A percentile compares a stretch with the other conserved stretches of the same genome.
phyloP scores from a whole-genome alignment of 1,140 invertebrate genomes.

The Ceratina calcarata region DNA sequence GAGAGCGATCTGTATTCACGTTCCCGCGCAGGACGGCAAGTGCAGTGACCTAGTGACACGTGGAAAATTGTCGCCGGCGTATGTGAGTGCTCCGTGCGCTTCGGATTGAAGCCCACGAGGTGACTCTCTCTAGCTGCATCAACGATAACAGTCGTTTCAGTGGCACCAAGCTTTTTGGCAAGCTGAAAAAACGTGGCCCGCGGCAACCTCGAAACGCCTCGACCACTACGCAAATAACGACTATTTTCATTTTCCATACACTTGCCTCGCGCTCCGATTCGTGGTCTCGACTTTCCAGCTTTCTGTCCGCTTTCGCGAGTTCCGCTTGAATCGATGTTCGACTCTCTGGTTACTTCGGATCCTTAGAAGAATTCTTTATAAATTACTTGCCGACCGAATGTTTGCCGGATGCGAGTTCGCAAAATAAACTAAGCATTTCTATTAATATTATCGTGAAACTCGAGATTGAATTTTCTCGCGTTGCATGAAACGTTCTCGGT shows the following conservation, averaged over 20 bases:
- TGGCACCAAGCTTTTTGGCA: slow-evolving; percentile 20
- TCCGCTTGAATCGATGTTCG: not conserved
- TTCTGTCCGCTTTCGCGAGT: slow-evolving; percentile 7
- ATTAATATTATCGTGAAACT: too few relatives aligned
- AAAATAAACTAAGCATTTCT: too few relatives aligned
- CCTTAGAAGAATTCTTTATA: too few relatives aligned
- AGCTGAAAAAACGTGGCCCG: not conserved
- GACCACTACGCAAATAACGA: not conserved
- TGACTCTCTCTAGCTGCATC: slow-evolving; percentile 28
- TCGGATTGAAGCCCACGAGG: not conserved
- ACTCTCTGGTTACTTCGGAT: not conserved
- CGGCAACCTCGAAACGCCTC: not conserved
- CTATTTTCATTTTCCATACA: slow-evolving; percentile 13
- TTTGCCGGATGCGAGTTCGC: too few relatives aligned
- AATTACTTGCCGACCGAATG: too few relatives aligned
- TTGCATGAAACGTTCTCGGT: not conserved
- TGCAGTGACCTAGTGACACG: slow-evolving; percentile 56
- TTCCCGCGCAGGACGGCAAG: slow-evolving; percentile 28
- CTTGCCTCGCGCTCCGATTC: not conserved
- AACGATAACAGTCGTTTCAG: slow-evolving; percentile 12
- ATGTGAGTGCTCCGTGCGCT: not conserved
- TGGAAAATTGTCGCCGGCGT: slow-evolving; percentile 40
- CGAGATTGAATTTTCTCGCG: not conserved
- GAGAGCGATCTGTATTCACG: slow-evolving; percentile 54
- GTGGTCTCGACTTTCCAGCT: not conserved